Base-by-base conservation (phyloP, 2,797 vertebrate genomes). In the Macrochelys suwanniensis region DNA sequence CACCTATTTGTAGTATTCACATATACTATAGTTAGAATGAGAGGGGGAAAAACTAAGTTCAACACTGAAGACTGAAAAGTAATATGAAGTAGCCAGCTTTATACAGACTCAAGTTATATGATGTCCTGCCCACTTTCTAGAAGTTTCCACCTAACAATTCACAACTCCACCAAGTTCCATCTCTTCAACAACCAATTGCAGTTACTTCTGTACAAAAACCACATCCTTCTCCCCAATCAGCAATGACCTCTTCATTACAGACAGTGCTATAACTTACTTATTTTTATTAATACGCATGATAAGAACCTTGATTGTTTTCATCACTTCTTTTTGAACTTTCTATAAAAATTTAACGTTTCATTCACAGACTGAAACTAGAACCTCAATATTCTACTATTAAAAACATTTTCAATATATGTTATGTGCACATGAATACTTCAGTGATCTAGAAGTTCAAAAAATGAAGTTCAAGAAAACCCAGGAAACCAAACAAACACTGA, bases 41-140 rank as follows among this genome's bases (percentile, higher is more conserved):
- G 94, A 57, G 25, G 33, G 19, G 87, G 57, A 50, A 16, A 3
- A 77, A 80, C 45, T 3, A 3, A 95, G 86, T 0, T 95, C 54
- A 91, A 84, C 12, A 84, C 87, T 59, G 53, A 95, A 92, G 88
- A 76, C 51, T 82, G n/a, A 82, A 53, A 87, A 82, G 59, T 61
- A 0, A 2, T 25, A 13, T 56, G 2, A 13, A 89, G 21, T 61
- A 84, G 0, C 0, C 16, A 93, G 26, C 21, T 82, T 31, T 82
- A 45, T 23, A 61, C 59, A 61, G 59, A 33, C 28, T 13, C 31
- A 33, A 61, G 7, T 61, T 61, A 61, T 31, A 61, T 7, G 31
- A 33, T 61, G 31, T 33, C 59, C 59, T 61, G 15, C 59, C 31
- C 6, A 61, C 15, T 26, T 7, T 61, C 59, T 31, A 61, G 31